Conservation (phyloP, 2,113 vertebrate genomes). For the Tretioscincus oriximinensis region DNA sequence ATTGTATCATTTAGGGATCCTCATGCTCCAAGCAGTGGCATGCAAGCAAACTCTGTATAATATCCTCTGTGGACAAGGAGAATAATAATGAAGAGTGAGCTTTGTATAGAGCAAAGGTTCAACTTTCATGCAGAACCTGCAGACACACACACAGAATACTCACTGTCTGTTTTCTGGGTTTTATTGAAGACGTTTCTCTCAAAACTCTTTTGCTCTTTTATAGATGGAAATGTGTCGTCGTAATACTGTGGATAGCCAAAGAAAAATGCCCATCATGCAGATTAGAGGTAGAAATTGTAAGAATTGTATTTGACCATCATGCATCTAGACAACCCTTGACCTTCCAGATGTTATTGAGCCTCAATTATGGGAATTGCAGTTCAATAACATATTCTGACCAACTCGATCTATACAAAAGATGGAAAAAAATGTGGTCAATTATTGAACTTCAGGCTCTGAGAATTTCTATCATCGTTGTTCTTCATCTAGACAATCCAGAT, state of each 20-base stretch:
- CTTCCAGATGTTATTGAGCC: not conserved
- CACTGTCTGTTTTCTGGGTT: slow-evolving; percentile 81
- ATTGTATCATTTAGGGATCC: too few species aligned
- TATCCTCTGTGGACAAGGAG: too few species aligned
- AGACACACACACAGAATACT: slow-evolving; percentile 12
- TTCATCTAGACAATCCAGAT: too few species aligned
- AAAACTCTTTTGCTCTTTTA: slow-evolving; percentile 83
- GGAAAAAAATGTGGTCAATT: not conserved
- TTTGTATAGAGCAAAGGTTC: too few species aligned
- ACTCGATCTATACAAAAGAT: not conserved
- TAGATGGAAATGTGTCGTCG: slow-evolving; percentile 79
- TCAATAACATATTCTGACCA: not conserved
- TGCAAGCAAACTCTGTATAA: too few species aligned
- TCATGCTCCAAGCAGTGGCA: too few species aligned
- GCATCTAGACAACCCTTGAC: too few species aligned
- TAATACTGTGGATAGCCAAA: slow-evolving; percentile 76
- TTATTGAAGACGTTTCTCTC: slow-evolving; percentile 83
- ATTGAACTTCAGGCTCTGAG: too few species aligned
- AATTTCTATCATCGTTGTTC: too few species aligned
- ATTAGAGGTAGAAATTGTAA: not conserved
- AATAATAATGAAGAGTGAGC: too few species aligned
- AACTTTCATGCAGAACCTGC: too few species aligned
- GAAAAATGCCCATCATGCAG: not conserved
- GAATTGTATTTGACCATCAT: not conserved
- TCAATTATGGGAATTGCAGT: not conserved